Evolutionary conservation across 2,113 vertebrate genomes (phyloP).

Genomic region (Stercorarius parasiticus): DNA sequence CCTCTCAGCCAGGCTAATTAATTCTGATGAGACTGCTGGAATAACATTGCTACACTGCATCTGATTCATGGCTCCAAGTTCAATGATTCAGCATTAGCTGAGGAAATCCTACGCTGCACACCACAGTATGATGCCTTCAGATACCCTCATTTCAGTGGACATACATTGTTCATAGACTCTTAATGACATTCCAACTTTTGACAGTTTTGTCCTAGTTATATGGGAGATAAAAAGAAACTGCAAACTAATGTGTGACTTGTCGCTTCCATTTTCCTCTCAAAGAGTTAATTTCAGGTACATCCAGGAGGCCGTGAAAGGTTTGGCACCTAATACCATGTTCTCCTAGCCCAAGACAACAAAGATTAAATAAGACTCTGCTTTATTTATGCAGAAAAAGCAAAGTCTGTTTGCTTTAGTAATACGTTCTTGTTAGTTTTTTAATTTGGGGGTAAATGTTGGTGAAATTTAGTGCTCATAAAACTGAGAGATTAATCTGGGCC

Average conservation of each 20-base stretch:
- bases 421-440: conserved; percentile 34
- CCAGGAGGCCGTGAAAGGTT: neutral
- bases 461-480: conserved; percentile 40
- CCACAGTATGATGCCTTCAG: neutral
- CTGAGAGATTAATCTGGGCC: neutral
- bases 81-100: neutral
- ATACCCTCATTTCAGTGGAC: neutral
- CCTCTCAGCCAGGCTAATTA: conserved; percentile 17
- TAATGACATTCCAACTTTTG: neutral
- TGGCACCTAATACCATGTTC: neutral
- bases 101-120: neutral
- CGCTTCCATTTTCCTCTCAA: neutral
- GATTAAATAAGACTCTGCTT: conserved; percentile 41
- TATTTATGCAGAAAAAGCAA: conserved; percentile 47
- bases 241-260: neutral
- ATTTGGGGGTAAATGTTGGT: conserved; percentile 42
- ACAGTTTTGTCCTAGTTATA: neutral
- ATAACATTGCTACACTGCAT: neutral
- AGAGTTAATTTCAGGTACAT: conserved; percentile 38
- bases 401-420: conserved; percentile 59
- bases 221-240: neutral
- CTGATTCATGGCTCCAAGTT: neutral
- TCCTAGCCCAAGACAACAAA: conserved; percentile 40
- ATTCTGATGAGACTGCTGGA: conserved; percentile 1
- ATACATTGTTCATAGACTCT: neutral